Conservation (phyloP, 2,888 invertebrate genomes). For the Harpalus rufipes region DNA sequence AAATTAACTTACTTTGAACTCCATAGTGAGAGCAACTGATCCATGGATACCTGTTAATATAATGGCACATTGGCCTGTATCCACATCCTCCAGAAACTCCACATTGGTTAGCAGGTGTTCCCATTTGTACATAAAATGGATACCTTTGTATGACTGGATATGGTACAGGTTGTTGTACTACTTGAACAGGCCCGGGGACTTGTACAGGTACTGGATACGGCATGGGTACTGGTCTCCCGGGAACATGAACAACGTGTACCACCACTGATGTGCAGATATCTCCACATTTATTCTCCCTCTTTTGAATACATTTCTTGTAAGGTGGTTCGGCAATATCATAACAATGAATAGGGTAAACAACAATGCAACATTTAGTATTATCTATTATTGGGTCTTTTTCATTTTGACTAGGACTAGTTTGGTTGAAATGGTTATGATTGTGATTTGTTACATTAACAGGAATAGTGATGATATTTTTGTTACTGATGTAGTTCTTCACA, state of each 20-base stretch:
- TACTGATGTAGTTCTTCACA: slow-evolving; percentile 54
- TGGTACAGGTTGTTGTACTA: slow-evolving; percentile 15
- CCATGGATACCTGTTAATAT: slow-evolving; percentile 66
- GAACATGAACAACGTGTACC: slow-evolving; percentile 63
- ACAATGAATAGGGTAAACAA: slow-evolving; percentile 68
- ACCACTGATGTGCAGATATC: slow-evolving; percentile 67
- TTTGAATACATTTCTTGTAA: slow-evolving; percentile 61
- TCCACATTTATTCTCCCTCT: slow-evolving; percentile 67
- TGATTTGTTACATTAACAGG: slow-evolving; percentile 55
- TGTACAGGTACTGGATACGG: slow-evolving; percentile 43
- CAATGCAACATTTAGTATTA: slow-evolving; percentile 64
- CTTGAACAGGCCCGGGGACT: slow-evolving; percentile 6
- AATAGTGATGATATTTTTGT: slow-evolving; percentile 51
- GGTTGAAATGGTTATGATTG: slow-evolving; percentile 50
- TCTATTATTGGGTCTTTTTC: slow-evolving; percentile 16
- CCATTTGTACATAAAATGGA: slow-evolving; percentile 9
- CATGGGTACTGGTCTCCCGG: slow-evolving; percentile 29
- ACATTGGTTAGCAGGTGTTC: background rate
- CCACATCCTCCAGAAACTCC: slow-evolving; percentile 4
- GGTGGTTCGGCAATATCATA: slow-evolving; percentile 41
- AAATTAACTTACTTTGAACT: slow-evolving; percentile 66
- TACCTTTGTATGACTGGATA: slow-evolving; percentile 21
- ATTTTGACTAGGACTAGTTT: background rate
- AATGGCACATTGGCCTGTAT: slow-evolving; percentile 58
- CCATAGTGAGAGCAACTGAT: slow-evolving; percentile 67